phyloP scores from a whole-genome alignment of 2,113 vertebrate genomes.

The Hylia prasina region DNA sequence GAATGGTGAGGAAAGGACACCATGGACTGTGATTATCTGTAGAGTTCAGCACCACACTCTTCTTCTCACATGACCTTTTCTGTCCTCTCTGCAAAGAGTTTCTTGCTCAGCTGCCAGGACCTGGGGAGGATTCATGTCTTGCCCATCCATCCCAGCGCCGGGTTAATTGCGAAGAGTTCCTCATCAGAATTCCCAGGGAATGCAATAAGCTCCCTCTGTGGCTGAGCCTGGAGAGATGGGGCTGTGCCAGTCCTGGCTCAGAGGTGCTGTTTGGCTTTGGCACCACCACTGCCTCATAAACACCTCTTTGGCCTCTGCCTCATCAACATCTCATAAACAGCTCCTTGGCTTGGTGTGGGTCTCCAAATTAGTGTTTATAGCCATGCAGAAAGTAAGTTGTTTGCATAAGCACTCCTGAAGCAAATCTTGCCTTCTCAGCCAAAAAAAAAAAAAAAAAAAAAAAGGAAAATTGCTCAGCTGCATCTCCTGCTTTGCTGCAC shows the following conservation, averaged over 20 bases:
- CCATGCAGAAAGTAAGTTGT: background rate
- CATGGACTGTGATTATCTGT: rapidly evolving
- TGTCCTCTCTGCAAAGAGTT: background rate
- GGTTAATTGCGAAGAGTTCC: background rate
- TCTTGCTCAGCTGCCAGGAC: background rate
- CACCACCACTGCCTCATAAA: conserved; percentile 32
- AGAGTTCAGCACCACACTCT: background rate
- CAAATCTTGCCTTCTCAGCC: conserved; percentile 24
- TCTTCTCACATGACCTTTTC: background rate
- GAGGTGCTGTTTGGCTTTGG: conserved; percentile 49
- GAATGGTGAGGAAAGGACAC: background rate
- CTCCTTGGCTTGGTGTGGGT: conserved; percentile 5
- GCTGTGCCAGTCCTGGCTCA: background rate
- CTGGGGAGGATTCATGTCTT: background rate
- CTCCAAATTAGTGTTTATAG: conserved; percentile 60
- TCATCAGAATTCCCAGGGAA: background rate
- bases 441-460: background rate
- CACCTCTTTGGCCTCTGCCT: conserved; percentile 1
- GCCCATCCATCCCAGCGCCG: background rate
- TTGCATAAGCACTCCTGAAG: conserved; percentile 34
- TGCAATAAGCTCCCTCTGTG: background rate
- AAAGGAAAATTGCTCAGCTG: background rate
- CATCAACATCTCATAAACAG: conserved; percentile 59
- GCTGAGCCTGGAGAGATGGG: conserved; percentile 42
- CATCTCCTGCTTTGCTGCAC: background rate